phyloP scores from a whole-genome alignment of 2,113 vertebrate genomes.

The Peromyscus polionotus region DNA sequence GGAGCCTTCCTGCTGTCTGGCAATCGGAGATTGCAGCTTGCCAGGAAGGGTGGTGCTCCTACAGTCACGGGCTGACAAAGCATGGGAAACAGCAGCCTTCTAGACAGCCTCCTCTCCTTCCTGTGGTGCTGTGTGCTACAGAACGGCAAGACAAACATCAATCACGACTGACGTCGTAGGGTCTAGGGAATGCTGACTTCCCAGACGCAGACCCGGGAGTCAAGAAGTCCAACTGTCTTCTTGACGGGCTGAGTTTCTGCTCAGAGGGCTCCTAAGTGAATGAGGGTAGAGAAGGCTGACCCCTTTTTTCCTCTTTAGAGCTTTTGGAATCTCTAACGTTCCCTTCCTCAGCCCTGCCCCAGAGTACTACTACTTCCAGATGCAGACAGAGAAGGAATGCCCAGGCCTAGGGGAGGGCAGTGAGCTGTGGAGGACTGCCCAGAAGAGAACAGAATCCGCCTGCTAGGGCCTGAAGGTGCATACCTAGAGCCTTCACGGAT shows the following conservation, averaged over 20 bases:
- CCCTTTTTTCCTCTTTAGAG: not conserved
- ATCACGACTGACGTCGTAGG: not conserved
- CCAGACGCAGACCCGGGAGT: not conserved
- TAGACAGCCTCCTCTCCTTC: slow-evolving; percentile 43
- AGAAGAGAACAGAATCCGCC: not conserved
- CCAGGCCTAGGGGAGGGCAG: not conserved
- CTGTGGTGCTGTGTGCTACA: not conserved
- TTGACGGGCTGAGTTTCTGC: not conserved
- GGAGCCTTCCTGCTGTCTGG: slow-evolving; percentile 47
- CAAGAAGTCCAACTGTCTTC: not conserved
- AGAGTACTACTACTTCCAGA: not conserved
- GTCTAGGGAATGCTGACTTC: not conserved
- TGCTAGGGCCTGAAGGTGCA: slow-evolving; percentile 15
- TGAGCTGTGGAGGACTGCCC: not conserved
- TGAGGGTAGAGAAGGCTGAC: not conserved
- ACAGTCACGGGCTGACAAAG: slow-evolving; percentile 49
- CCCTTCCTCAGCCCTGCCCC: not conserved
- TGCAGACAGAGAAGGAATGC: not conserved
- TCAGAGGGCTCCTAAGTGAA: slow-evolving; percentile 11
- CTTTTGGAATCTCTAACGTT: not conserved
- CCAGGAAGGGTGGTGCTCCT: slow-evolving; percentile 71
- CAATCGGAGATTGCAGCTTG: not conserved
- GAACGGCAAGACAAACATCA: slow-evolving; percentile 34
- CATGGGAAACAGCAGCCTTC: slow-evolving; percentile 48
- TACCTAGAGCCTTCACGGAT: slow-evolving; percentile 98